phyloP scores from a whole-genome alignment of 2,113 vertebrate genomes.

The Sporophila hypoxantha region DNA sequence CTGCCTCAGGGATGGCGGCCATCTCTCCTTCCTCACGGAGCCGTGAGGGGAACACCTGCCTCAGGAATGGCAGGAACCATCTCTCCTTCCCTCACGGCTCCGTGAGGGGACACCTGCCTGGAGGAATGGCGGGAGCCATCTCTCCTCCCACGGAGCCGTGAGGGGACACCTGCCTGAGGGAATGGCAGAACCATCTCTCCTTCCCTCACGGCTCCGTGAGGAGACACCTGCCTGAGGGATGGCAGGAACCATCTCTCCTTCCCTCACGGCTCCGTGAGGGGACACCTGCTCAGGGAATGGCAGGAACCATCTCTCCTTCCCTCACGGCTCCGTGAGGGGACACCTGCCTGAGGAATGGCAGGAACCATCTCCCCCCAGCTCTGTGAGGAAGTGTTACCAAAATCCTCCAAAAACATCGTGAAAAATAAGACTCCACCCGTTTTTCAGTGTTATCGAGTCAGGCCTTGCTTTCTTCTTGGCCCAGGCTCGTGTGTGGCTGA shows the following conservation, averaged over 20 bases:
- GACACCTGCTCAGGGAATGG: too few relatives aligned
- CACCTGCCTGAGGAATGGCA: rapidly evolving
- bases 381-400: background rate
- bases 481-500: rapidly evolving
- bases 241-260: rapidly evolving
- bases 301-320: rapidly evolving
- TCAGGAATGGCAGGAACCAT: background rate
- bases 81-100: background rate
- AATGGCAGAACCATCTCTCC: rapidly evolving
- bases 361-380: background rate
- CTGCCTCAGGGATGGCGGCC: too few relatives aligned
- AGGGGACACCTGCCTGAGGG: background rate
- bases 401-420: rapidly evolving
- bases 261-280: background rate
- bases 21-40: background rate
- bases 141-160: too few relatives aligned
- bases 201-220: too few relatives aligned
- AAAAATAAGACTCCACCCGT: background rate
- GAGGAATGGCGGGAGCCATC: rapidly evolving
- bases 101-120: rapidly evolving
- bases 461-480: background rate
- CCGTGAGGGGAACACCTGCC: background rate
- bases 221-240: too few relatives aligned
- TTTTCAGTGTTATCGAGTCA: background rate
- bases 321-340: rapidly evolving